These are phyloP conservation scores for Dryas iulia DNA, from an alignment of 1,140 invertebrate genomes.

Conservation along the genomic window DNA sequence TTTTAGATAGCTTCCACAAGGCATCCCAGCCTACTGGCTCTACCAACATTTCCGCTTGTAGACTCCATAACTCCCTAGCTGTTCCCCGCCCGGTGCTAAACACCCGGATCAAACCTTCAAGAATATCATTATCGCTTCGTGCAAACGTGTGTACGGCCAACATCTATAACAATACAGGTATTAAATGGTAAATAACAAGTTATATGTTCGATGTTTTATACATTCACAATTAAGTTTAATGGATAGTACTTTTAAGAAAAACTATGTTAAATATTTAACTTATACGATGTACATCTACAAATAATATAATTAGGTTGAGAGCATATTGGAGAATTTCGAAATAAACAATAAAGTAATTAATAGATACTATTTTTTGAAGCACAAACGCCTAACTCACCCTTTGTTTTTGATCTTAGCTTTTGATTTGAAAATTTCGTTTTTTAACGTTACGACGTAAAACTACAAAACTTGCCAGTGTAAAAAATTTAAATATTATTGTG, in stretches of 20 bases:
- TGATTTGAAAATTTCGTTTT: neutral
- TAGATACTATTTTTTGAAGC: neutral
- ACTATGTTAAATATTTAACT: neutral
- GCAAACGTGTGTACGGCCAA: conserved; percentile 61
- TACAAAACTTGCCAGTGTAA: neutral
- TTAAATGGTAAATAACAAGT: neutral
- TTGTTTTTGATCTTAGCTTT: neutral
- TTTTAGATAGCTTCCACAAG: conserved; percentile 71
- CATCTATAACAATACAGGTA: conserved; percentile 41
- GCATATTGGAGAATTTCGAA: neutral
- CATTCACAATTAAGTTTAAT: neutral
- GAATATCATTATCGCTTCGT: conserved; percentile 60
- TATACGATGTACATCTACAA: neutral
- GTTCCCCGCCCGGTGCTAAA: conserved; percentile 58
- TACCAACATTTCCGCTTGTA: conserved; percentile 63
- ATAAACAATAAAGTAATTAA: too few relatives aligned
- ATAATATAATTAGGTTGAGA: neutral
- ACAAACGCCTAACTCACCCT: neutral
- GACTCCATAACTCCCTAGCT: conserved; percentile 61
- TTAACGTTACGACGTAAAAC: neutral
- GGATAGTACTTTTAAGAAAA: too few relatives aligned
- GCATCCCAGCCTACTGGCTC: conserved; percentile 73
- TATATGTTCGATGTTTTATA: neutral
- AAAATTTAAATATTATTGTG: too few relatives aligned
- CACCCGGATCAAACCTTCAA: conserved; percentile 59